A percentile compares a stretch with the other conserved stretches of the same genome.
Conservation (phyloP, 2,797 vertebrate species). For the Cetoscarus ocellatus region DNA sequence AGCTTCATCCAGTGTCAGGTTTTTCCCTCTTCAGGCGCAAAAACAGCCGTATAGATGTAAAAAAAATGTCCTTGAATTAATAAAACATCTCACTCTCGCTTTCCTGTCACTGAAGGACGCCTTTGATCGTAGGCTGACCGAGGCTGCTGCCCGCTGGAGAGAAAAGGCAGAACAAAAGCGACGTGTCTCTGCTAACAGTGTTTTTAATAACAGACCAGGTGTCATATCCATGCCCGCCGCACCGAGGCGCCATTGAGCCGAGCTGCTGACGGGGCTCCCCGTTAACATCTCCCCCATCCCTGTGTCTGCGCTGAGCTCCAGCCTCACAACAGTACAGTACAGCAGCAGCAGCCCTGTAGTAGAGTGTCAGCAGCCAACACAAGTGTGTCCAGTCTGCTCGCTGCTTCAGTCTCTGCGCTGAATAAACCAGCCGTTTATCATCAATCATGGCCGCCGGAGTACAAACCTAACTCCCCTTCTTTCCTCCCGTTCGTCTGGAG, state of each 20-base stretch:
- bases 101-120: neutral
- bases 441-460: conserved; percentile 86
- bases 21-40: conserved; percentile 19
- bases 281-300: conserved; percentile 50
- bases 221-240: conserved; percentile 42
- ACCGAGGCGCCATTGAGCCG: conserved; percentile 64
- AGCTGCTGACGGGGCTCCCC: conserved; percentile 56
- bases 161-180: conserved; percentile 18
- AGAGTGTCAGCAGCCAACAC: conserved; percentile 61
- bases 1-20: conserved; percentile 31
- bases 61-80: neutral
- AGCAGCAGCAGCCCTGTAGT: conserved; percentile 66
- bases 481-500: conserved; percentile 67
- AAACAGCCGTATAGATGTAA: neutral
- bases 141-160: neutral
- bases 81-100: fast-evolving
- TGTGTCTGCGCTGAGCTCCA: conserved; percentile 58
- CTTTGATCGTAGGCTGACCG: neutral
- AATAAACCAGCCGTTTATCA: conserved; percentile 69
- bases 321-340: conserved; percentile 59
- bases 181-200: neutral
- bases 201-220: neutral
- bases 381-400: conserved; percentile 58
- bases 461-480: conserved; percentile 74
- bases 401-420: conserved; percentile 49